Evolutionary conservation across 2,888 invertebrate genomes (phyloP).

Genomic region (Onthophagus sagittarius): DNA sequence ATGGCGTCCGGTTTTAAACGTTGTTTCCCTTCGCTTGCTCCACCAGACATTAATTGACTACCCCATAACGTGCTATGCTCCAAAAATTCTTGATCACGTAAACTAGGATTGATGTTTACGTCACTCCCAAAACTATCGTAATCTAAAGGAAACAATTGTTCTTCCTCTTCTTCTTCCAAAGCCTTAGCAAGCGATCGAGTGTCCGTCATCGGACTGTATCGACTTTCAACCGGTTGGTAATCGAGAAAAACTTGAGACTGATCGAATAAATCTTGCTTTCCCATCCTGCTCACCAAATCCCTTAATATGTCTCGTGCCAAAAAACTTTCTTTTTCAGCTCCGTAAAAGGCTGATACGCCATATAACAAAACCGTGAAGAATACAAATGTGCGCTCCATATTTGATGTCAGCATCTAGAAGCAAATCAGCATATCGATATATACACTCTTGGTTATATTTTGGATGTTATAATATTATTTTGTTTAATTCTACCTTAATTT

Average conservation of each 20-base stretch:
- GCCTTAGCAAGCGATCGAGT: conserved; percentile 36
- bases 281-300: conserved; percentile 75
- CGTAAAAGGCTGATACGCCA: conserved; percentile 7
- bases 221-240: conserved; percentile 61
- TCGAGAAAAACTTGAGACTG: conserved; percentile 43
- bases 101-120: conserved; percentile 66
- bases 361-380: neutral
- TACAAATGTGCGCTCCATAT: neutral
- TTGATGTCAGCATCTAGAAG: neutral
- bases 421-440: no score
- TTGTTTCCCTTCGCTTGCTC: conserved; percentile 75
- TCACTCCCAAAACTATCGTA: conserved; percentile 59
- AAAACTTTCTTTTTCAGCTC: neutral
- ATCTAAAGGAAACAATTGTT: conserved; percentile 56
- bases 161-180: conserved; percentile 51
- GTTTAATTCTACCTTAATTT: neutral
- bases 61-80: conserved; percentile 68
- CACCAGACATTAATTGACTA: conserved; percentile 72
- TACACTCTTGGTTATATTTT: no score
- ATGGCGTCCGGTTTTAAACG: conserved; percentile 56
- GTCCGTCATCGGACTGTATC: conserved; percentile 40
- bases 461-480: neutral
- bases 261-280: conserved; percentile 63
- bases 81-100: conserved; percentile 83
- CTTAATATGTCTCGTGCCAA: conserved; percentile 54